These are phyloP conservation scores for Pseudolaguvia tuberculata DNA, from an alignment of 2,113 vertebrate species.

Conservation along the genomic window DNA sequence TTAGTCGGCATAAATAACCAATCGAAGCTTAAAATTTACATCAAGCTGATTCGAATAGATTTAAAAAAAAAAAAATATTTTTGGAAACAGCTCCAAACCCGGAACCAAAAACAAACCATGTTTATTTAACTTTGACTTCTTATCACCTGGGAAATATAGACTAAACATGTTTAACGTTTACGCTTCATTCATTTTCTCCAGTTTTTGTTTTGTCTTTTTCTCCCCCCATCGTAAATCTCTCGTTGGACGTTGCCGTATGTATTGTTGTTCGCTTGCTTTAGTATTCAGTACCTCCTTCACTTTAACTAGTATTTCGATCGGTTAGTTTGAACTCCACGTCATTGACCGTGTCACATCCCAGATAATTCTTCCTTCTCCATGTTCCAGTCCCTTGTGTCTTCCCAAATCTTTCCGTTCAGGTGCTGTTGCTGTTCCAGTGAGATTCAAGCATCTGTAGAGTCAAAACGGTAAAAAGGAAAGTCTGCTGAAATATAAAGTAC, in stretches of 20 bases:
- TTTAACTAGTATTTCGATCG: slow-evolving; percentile 9
- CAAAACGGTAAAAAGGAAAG: slow-evolving; percentile 8
- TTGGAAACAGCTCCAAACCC: slow-evolving; percentile 33
- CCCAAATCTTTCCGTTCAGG: slow-evolving; percentile 34
- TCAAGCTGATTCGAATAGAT: background rate
- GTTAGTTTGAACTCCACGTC: slow-evolving; percentile 4
- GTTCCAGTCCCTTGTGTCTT: slow-evolving; percentile 37
- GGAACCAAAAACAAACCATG: background rate
- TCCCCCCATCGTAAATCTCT: too few relatives aligned
- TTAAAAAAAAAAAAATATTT: too few relatives aligned
- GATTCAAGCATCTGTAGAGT: slow-evolving; percentile 60
- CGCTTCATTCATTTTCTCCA: too few relatives aligned
- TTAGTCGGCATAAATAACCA: slow-evolving; percentile 2
- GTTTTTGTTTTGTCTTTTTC: too few relatives aligned
- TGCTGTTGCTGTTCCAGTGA: slow-evolving; percentile 29
- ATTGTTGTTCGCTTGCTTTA: background rate
- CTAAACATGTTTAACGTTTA: background rate
- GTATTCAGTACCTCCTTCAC: background rate
- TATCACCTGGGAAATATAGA: background rate
- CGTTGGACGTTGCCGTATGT: too few relatives aligned
- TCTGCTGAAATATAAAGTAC: background rate
- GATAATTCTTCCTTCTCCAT: slow-evolving; percentile 21
- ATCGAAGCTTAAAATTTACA: background rate
- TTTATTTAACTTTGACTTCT: background rate
- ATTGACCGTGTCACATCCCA: background rate